These are phyloP conservation scores for Sebastes variabilis DNA, from an alignment of 2,797 vertebrate species.

Conservation along the genomic window DNA sequence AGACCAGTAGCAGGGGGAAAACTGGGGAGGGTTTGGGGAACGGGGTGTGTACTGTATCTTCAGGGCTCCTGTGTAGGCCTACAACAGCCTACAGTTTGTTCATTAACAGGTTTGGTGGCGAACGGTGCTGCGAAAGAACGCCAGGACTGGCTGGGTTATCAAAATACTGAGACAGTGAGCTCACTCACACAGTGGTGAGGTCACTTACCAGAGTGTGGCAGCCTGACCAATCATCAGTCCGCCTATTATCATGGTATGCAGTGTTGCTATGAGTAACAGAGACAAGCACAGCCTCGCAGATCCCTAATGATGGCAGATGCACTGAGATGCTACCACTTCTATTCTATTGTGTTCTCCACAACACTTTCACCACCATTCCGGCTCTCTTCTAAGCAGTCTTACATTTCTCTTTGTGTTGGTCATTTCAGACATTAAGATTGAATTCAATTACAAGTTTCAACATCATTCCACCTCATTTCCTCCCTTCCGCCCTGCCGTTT, in stretches of 20 bases:
- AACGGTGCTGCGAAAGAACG: constrained; percentile 30
- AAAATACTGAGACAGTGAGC: constrained; percentile 79
- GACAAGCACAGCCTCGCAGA: constrained; percentile 60
- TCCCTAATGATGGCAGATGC: constrained; percentile 65
- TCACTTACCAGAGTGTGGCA: constrained; percentile 75
- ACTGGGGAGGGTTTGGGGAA: not conserved
- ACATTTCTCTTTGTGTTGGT: not conserved
- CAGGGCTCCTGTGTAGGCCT: constrained; percentile 5
- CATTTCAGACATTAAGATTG: not conserved
- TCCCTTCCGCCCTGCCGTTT: not conserved
- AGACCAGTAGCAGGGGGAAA: not conserved
- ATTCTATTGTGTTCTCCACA: not conserved
- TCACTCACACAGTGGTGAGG: constrained; percentile 76
- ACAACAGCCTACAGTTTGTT: constrained; percentile 10
- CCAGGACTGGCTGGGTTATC: constrained; percentile 64
- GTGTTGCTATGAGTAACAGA: constrained; percentile 83
- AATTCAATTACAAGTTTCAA: constrained; percentile 8
- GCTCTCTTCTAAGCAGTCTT: not conserved
- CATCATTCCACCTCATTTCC: constrained; percentile 18
- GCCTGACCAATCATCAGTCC: constrained; percentile 78
- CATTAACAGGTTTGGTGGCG: constrained; percentile 53
- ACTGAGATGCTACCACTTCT: constrained; percentile 52
- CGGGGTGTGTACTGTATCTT: not conserved
- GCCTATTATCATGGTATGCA: constrained; percentile 78
- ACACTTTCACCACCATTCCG: not conserved